Conservation (phyloP, 2,113 vertebrate genomes). For the Todiramphus chloris region DNA sequence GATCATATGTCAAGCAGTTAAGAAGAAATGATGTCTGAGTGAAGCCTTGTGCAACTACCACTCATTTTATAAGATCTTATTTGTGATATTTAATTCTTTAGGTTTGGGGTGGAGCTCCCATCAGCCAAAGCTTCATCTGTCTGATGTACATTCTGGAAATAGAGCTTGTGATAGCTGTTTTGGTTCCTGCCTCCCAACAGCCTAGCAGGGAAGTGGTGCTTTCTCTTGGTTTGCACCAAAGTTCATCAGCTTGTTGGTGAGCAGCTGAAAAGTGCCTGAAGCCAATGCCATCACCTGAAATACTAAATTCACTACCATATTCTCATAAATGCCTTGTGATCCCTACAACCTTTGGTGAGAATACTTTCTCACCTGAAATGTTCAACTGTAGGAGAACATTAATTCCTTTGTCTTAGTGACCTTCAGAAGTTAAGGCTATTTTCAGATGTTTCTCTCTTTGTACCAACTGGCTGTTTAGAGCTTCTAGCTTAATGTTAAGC, state of each 20-base stretch:
- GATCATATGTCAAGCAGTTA: neutral
- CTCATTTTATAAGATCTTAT: neutral
- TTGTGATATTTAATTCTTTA: neutral
- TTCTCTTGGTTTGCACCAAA: neutral
- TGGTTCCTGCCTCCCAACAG: neutral
- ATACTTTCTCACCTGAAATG: neutral
- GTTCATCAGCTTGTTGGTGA: neutral
- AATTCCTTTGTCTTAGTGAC: neutral
- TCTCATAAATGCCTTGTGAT: neutral
- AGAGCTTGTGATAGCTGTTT: neutral
- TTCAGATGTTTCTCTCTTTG: neutral
- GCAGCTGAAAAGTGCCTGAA: neutral
- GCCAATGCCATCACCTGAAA: neutral
- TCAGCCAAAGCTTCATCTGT: neutral
- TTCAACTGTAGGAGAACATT: neutral
- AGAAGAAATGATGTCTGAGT: neutral
- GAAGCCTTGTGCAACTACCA: neutral
- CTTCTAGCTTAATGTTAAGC: neutral
- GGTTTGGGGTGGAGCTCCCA: neutral
- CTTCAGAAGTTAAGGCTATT: neutral
- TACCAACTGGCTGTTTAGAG: neutral
- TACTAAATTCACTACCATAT: neutral
- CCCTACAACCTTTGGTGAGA: neutral
- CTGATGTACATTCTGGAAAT: neutral
- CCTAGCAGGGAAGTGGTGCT: neutral